A percentile compares a stretch with the other conserved stretches of the same genome.
Conservation (phyloP, 2,113 vertebrate species). For the Myiozetetes cayanensis region DNA sequence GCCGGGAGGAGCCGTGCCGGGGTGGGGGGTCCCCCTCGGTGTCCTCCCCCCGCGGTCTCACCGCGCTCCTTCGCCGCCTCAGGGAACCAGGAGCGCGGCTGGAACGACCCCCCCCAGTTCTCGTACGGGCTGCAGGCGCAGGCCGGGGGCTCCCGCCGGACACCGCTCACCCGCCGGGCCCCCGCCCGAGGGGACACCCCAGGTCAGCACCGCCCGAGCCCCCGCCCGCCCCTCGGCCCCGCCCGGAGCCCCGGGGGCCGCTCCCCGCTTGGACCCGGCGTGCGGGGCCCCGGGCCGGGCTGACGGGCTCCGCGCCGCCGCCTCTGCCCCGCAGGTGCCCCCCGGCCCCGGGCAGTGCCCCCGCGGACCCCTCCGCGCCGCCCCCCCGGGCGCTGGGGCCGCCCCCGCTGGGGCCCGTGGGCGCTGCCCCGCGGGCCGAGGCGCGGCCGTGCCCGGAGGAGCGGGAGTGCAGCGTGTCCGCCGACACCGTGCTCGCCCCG, state of each 20-base stretch:
- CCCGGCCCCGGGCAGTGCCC: neutral
- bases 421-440: conserved; percentile 31
- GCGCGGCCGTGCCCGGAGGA: neutral
- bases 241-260: neutral
- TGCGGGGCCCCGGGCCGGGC: neutral
- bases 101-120: conserved; percentile 95
- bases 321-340: neutral
- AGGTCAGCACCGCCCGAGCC: conserved; percentile 3
- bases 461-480: neutral
- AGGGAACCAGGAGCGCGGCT: conserved; percentile 93
- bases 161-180: conserved; percentile 77
- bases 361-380: neutral
- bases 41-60: neutral
- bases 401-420: conserved; percentile 36
- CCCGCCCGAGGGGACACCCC: neutral
- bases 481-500: conserved; percentile 73
- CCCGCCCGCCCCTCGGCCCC: too few relatives aligned
- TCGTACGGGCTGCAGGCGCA: conserved; percentile 86
- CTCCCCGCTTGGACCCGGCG: neutral
- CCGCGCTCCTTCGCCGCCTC: neutral
- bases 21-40: too few relatives aligned
- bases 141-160: conserved; percentile 68
- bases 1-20: too few relatives aligned
- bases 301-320: neutral
- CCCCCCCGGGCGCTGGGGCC: conserved; percentile 60